phyloP scores from a whole-genome alignment of 2,797 vertebrate species.

The Crypturellus tataupa region DNA sequence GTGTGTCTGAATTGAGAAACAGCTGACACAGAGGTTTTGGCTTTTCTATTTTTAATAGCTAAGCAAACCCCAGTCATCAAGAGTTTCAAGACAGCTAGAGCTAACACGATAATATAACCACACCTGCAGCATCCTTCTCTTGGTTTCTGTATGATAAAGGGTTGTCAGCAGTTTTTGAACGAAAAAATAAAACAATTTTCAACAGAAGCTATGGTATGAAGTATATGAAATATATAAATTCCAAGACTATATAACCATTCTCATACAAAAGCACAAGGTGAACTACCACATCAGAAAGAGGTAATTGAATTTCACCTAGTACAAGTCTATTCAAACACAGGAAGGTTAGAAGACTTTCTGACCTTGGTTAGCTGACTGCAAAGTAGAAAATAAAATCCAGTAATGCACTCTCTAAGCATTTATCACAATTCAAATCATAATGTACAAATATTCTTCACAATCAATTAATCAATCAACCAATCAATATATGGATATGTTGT shows the following conservation, averaged over 20 bases:
- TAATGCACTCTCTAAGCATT: neutral
- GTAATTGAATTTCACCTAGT: conserved; percentile 38
- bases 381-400: neutral
- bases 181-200: neutral
- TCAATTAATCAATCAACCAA: neutral
- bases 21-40: neutral
- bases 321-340: conserved; percentile 27
- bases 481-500: neutral
- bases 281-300: conserved; percentile 25
- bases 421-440: neutral
- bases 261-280: conserved; percentile 20
- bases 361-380: neutral
- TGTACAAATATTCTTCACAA: neutral
- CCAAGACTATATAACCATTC: neutral
- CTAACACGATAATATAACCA: neutral
- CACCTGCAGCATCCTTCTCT: neutral
- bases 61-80: neutral
- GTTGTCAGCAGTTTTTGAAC: neutral
- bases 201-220: neutral
- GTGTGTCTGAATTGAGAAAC: neutral
- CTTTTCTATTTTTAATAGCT: neutral
- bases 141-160: neutral
- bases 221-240: neutral
- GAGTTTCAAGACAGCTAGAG: neutral
- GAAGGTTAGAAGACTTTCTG: neutral